phyloP scores from a whole-genome alignment of 1,140 invertebrate genomes.

The Hirudo medicinalis region DNA sequence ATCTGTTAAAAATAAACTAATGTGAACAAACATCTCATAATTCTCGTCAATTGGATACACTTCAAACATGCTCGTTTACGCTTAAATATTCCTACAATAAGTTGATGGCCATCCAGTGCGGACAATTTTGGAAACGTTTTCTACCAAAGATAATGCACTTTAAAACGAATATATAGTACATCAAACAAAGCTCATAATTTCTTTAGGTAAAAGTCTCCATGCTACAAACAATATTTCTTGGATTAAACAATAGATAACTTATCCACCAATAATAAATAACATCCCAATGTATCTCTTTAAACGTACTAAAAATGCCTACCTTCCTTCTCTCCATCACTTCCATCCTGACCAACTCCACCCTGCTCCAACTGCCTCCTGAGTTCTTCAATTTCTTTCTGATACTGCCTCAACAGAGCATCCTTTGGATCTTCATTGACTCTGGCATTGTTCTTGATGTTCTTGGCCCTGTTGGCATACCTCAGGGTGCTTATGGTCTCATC shows the following conservation, averaged over 20 bases:
- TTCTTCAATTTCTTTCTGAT: constrained; percentile 90
- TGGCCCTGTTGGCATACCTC: constrained; percentile 88
- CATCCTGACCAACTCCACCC: constrained; percentile 30
- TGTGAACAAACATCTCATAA: no score
- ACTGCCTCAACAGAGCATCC: constrained; percentile 82
- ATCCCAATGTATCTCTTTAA: constrained; percentile 26
- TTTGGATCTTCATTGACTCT: constrained; percentile 95
- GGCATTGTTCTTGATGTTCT: constrained; percentile 91
- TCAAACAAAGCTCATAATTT: no score
- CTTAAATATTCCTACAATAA: no score
- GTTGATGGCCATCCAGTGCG: no score
- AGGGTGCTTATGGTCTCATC: constrained; percentile 94
- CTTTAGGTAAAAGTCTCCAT: no score
- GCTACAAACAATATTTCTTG: background rate
- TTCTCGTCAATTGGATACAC: no score
- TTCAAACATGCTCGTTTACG: no score
- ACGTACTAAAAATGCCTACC: constrained; percentile 14
- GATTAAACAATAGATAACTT: background rate
- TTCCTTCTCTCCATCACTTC: constrained; percentile 24
- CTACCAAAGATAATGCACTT: no score
- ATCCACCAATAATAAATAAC: background rate
- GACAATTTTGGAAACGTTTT: no score
- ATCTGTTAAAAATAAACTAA: no score
- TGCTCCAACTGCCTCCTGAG: constrained; percentile 70
- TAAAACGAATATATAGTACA: no score